phyloP scores from a whole-genome alignment of 1,140 invertebrate genomes.

The Pteromalus puparum region DNA sequence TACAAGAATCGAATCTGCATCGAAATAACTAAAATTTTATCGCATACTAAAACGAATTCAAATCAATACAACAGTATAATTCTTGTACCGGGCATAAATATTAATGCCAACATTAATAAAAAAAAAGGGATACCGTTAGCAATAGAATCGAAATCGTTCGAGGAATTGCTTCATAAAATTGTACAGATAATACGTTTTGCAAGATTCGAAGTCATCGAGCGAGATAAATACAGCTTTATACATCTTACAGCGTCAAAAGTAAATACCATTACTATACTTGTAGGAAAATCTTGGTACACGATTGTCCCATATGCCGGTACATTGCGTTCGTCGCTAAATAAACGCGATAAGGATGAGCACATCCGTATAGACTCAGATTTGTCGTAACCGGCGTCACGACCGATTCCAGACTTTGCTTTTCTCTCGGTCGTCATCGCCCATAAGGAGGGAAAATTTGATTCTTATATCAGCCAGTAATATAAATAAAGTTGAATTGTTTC shows the following conservation, averaged over 20 bases:
- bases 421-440: background rate
- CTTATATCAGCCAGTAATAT: too few relatives aligned
- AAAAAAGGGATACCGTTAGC: background rate
- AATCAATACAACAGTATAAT: background rate
- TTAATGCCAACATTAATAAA: background rate
- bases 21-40: too few relatives aligned
- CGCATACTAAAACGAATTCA: background rate
- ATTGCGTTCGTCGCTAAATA: background rate
- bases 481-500: too few relatives aligned
- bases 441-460: background rate
- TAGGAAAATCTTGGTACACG: background rate
- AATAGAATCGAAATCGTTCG: background rate
- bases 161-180: background rate
- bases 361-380: background rate
- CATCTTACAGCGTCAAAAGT: background rate
- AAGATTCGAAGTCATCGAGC: conserved; percentile 8
- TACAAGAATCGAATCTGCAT: too few relatives aligned
- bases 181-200: background rate
- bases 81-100: background rate
- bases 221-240: background rate
- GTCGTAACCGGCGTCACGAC: background rate
- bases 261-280: background rate
- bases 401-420: background rate
- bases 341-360: background rate
- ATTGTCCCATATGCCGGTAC: background rate